Percentiles rank a stretch among this genome's conserved stretches.
phyloP scores from a whole-genome alignment of 2,888 invertebrate species.

The Hirtodrosophila duncani region DNA sequence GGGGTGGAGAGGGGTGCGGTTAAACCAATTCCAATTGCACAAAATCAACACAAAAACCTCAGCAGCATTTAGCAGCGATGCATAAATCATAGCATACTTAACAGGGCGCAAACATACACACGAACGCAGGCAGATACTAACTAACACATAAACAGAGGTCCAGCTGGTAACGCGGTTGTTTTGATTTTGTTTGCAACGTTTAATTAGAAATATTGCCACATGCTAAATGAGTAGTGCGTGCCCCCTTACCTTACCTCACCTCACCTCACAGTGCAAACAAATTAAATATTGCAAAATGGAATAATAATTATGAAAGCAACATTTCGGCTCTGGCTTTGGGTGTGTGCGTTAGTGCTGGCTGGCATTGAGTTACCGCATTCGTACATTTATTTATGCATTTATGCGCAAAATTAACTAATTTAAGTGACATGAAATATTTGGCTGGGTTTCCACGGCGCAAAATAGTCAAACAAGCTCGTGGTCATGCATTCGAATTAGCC shows the following conservation, averaged over 20 bases:
- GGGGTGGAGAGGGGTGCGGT: not conserved
- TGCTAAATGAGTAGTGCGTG: conserved; percentile 55
- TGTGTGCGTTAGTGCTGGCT: conserved; percentile 13
- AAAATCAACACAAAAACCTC: conserved; percentile 62
- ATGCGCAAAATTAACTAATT: conserved; percentile 68
- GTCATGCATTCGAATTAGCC: conserved; percentile 49
- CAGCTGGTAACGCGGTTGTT: conserved; percentile 60
- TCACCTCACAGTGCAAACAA: conserved; percentile 34
- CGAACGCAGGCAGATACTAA: conserved; percentile 1
- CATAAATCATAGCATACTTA: conserved; percentile 72
- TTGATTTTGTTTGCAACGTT: conserved; percentile 72
- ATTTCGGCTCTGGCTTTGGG: not conserved
- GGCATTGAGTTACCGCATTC: conserved; percentile 38
- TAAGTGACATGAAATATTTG: conserved; percentile 64
- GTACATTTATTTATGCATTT: conserved; percentile 58
- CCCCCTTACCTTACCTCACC: too few relatives aligned
- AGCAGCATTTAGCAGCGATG: conserved; percentile 64
- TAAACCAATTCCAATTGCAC: conserved; percentile 33
- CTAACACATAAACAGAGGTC: conserved; percentile 26
- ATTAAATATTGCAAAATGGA: conserved; percentile 68
- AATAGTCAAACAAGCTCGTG: conserved; percentile 19
- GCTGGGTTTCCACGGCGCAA: conserved; percentile 34
- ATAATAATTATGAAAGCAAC: conserved; percentile 54
- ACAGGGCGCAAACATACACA: conserved; percentile 26
- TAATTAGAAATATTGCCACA: conserved; percentile 72